Conservation (phyloP, 1,140 invertebrate genomes). For the Panulirus ornatus region DNA sequence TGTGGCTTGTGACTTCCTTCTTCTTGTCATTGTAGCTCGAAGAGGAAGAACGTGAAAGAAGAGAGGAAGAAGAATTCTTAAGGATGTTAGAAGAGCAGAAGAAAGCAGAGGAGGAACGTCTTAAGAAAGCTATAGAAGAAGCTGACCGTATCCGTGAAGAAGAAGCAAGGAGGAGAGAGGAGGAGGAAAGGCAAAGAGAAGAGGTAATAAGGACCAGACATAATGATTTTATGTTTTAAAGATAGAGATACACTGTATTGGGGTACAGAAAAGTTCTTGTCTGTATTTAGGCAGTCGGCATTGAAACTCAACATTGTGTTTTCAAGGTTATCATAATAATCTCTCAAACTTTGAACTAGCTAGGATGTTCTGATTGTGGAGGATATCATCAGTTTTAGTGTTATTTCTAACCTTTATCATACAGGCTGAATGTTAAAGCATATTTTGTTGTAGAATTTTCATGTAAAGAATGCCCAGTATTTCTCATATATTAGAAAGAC, state of each 20-base stretch:
- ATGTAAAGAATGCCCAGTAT: no score
- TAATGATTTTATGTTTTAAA: neutral
- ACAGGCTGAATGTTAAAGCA: no score
- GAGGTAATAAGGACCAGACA: conserved; percentile 74
- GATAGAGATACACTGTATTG: neutral
- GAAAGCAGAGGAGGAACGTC: conserved; percentile 75
- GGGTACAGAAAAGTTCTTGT: no score
- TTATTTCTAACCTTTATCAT: no score
- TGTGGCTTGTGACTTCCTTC: no score
- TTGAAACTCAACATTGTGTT: neutral
- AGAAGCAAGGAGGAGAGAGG: conserved; percentile 75
- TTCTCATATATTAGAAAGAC: no score
- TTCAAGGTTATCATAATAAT: neutral
- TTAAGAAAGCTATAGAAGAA: conserved; percentile 77
- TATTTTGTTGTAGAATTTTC: no score
- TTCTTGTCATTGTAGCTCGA: conserved; percentile 80
- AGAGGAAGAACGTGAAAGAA: conserved; percentile 86
- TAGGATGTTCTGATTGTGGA: no score
- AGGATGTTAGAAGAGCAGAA: conserved; percentile 77
- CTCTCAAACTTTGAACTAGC: no score
- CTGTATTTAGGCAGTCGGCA: no score
- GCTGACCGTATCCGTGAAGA: conserved; percentile 74
- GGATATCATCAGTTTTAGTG: no score
- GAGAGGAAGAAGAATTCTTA: conserved; percentile 89
- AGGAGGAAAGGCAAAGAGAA: conserved; percentile 76